A percentile compares a stretch with the other conserved stretches of the same genome.
These are phyloP conservation scores for Agrotis puta DNA, from an alignment of 2,888 invertebrate species.

Conservation along the genomic window DNA sequence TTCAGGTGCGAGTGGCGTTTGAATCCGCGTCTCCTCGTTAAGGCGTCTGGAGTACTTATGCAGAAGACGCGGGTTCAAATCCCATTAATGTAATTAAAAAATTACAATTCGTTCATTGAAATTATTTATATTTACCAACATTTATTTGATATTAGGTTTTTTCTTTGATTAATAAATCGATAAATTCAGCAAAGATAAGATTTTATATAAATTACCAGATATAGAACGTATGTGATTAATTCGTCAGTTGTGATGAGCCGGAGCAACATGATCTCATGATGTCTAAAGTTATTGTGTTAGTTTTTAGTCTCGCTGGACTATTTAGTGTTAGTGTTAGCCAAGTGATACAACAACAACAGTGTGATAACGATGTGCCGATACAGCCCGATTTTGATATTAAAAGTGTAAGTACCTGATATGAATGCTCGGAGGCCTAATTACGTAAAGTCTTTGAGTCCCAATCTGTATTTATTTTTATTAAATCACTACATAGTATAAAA, in stretches of 20 bases:
- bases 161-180: conserved; percentile 57
- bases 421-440: no score
- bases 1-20: no score
- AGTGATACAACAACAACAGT: conserved; percentile 79
- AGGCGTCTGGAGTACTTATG: no score
- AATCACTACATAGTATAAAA: no score
- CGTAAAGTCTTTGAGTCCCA: no score
- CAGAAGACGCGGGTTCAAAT: no score
- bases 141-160: conserved; percentile 31
- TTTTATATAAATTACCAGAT: conserved; percentile 75
- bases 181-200: conserved; percentile 71
- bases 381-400: conserved; percentile 68
- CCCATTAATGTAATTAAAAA: background rate
- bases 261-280: conserved; percentile 80
- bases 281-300: conserved; percentile 72
- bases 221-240: conserved; percentile 73
- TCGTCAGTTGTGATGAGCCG: conserved; percentile 71
- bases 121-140: background rate
- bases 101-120: background rate
- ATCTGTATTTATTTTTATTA: no score
- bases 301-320: conserved; percentile 75
- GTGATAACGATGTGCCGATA: conserved; percentile 69
- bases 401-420: conserved; percentile 69
- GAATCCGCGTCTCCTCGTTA: no score
- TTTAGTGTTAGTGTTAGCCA: conserved; percentile 76